Evolutionary conservation across 2,797 vertebrate species (phyloP).

Genomic region (Nasua narica): DNA sequence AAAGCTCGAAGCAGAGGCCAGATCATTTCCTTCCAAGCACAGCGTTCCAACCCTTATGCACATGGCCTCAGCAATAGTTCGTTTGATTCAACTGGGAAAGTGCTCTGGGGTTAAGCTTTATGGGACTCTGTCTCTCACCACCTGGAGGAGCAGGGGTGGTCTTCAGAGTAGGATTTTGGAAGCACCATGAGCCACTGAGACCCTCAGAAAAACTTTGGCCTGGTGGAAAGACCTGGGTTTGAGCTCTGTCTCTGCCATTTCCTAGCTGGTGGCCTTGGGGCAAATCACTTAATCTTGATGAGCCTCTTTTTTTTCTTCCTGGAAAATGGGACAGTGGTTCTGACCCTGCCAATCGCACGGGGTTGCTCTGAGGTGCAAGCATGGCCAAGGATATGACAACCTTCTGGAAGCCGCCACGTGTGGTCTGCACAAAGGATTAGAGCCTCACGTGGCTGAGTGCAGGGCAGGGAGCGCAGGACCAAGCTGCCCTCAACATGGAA

Average conservation of each 20-base stretch:
- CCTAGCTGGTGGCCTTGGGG: background rate
- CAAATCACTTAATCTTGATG: background rate
- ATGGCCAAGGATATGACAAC: fast-evolving
- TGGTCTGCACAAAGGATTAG: fast-evolving
- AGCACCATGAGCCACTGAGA: background rate
- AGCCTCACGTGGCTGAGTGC: background rate
- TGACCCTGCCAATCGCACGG: background rate
- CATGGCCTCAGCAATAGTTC: background rate
- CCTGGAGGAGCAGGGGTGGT: background rate
- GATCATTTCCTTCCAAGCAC: background rate
- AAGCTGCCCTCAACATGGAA: background rate
- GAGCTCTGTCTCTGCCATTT: background rate
- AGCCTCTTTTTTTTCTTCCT: background rate
- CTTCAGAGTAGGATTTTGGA: background rate
- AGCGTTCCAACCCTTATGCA: background rate
- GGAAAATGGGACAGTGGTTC: background rate
- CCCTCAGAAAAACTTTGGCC: background rate
- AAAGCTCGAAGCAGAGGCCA: background rate
- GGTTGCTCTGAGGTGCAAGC: background rate
- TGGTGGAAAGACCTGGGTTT: background rate
- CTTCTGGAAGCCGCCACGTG: background rate
- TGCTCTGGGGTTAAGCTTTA: background rate
- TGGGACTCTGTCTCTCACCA: background rate
- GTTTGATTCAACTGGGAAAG: background rate
- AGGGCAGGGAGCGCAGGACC: background rate